Evolutionary conservation across 2,113 vertebrate species (phyloP).

Genomic region (Elachura formosa): DNA sequence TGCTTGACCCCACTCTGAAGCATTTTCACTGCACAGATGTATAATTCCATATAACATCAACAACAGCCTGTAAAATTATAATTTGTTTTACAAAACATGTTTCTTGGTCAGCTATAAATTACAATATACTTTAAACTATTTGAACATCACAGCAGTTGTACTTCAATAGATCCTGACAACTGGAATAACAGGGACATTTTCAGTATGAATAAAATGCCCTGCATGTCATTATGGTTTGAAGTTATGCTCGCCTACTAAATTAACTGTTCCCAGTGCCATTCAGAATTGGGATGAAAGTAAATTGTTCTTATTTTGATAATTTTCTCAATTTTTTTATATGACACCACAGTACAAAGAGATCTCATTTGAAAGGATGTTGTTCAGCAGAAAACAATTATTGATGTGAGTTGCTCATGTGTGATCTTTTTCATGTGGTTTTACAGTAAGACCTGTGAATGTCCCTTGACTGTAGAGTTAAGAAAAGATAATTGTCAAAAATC

Average conservation of each 20-base stretch:
- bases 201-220: background rate
- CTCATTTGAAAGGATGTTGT: background rate
- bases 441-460: background rate
- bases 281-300: background rate
- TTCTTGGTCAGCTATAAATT: background rate
- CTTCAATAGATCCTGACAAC: background rate
- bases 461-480: background rate
- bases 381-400: background rate
- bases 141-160: background rate
- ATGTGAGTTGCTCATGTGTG: background rate
- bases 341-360: background rate
- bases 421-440: slow-evolving; percentile 22
- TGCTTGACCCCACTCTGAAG: background rate
- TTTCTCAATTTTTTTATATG: background rate
- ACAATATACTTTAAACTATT: background rate
- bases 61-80: background rate
- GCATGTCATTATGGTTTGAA: background rate
- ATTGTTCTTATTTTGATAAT: background rate
- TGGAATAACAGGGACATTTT: background rate
- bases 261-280: background rate
- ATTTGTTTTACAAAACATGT: background rate
- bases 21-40: background rate
- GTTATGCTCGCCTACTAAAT: background rate
- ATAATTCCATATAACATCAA: background rate
- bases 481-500: background rate